phyloP scores from a whole-genome alignment of 2,113 vertebrate genomes.

The Pollachius pollachius region DNA sequence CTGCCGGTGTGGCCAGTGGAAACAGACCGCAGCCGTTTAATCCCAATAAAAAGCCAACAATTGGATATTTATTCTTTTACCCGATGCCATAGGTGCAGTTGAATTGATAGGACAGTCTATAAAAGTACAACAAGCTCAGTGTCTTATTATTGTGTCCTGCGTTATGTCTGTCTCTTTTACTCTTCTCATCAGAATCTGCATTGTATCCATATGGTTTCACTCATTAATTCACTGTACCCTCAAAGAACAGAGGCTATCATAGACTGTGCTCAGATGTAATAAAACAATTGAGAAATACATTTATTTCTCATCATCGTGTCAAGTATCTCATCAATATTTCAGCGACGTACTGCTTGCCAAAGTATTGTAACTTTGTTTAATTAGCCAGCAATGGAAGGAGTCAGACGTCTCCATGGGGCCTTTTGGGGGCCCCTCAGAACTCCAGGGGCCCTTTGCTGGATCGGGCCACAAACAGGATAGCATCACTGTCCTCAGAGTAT shows the following conservation, averaged over 20 bases:
- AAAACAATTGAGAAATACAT: conserved; percentile 75
- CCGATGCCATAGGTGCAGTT: too few species aligned
- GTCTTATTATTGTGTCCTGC: conserved; percentile 2
- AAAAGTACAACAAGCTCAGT: too few species aligned
- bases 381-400: conserved; percentile 71
- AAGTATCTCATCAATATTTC: conserved; percentile 77
- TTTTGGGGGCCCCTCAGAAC: conserved; percentile 43
- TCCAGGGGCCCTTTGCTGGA: conserved; percentile 59
- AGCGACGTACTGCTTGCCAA: conserved; percentile 66
- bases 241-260: conserved; percentile 52
- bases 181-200: too few species aligned
- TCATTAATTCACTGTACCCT: background rate
- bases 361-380: conserved; percentile 73
- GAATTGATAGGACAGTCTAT: too few species aligned
- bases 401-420: conserved; percentile 39
- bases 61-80: too few species aligned
- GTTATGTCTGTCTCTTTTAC: too few species aligned
- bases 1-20: conserved; percentile 57
- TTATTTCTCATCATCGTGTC: conserved; percentile 82
- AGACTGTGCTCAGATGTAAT: conserved; percentile 67
- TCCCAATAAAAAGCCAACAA: background rate
- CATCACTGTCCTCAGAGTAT: conserved; percentile 41
- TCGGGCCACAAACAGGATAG: conserved; percentile 67
- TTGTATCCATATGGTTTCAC: too few species aligned
- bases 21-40: conserved; percentile 48